A percentile compares a stretch with the other conserved stretches of the same genome.
phyloP scores from a whole-genome alignment of 2,113 vertebrate genomes.

The Emydocephalus ijimae region DNA sequence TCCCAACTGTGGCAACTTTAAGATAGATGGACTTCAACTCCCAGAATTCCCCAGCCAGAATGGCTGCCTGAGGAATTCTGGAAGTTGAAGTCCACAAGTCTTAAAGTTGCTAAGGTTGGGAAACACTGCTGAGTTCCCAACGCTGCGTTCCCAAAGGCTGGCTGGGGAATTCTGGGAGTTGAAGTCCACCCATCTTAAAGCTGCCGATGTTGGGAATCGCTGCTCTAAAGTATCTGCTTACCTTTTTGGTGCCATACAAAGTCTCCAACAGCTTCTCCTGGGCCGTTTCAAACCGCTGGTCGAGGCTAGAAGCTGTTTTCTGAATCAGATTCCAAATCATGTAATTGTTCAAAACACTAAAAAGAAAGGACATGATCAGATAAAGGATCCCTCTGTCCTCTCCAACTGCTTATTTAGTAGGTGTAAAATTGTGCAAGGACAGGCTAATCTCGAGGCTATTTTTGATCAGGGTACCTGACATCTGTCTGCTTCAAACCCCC shows the following conservation, averaged over 20 bases:
- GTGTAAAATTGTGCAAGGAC: not conserved
- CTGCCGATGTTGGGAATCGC: not conserved
- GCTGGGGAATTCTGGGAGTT: not conserved
- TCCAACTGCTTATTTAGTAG: not conserved
- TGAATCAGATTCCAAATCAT: conserved; percentile 97
- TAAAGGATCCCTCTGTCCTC: not conserved
- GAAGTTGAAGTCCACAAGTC: not conserved
- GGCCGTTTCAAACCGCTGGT: conserved; percentile 92
- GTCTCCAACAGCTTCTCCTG: conserved; percentile 92
- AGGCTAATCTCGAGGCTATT: not conserved
- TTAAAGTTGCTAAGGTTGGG: not conserved
- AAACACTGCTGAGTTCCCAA: not conserved
- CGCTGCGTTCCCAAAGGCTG: too few species aligned
- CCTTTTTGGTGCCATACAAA: conserved; percentile 95
- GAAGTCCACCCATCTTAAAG: not conserved
- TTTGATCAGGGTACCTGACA: not conserved
- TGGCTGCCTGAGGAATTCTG: not conserved
- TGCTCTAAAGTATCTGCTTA: conserved; percentile 47
- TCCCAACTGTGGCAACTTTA: not conserved
- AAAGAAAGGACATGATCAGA: not conserved
- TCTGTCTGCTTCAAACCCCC: not conserved
- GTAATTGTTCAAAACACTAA: conserved; percentile 92
- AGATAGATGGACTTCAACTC: not conserved
- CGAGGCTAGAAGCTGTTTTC: conserved; percentile 87
- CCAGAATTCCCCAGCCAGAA: not conserved